Conservation (phyloP, 2,888 invertebrate species). For the Ephialtes manifestator region DNA sequence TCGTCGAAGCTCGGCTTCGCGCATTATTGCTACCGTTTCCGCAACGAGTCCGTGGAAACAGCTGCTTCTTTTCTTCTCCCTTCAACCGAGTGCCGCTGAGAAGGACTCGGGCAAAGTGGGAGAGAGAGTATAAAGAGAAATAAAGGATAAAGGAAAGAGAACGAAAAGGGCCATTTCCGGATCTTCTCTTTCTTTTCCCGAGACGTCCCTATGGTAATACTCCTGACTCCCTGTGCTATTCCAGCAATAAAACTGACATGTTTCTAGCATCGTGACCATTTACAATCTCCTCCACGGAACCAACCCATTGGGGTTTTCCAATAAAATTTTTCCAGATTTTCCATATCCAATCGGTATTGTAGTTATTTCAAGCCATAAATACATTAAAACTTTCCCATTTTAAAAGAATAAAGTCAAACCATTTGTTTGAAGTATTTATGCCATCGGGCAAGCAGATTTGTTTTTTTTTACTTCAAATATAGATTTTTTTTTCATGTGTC, state of each 20-base stretch:
- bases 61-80: conserved; percentile 41
- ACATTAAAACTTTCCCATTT: not conserved
- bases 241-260: conserved; percentile 13
- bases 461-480: not conserved
- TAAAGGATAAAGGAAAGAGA: conserved; percentile 3
- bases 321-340: not conserved
- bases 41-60: conserved; percentile 49
- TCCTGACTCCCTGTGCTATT: not conserved
- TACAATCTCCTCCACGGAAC: not conserved
- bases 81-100: not conserved
- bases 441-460: not conserved
- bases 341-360: not conserved
- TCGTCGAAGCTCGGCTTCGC: conserved; percentile 23
- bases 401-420: not conserved
- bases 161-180: conserved; percentile 36
- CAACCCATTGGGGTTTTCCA: not conserved
- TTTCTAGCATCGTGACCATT: conserved; percentile 2
- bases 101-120: not conserved
- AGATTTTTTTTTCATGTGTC: not conserved
- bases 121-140: conserved; percentile 10
- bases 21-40: conserved; percentile 56
- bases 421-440: not conserved
- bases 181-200: not conserved
- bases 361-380: not conserved
- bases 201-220: conserved; percentile 20